Conservation (phyloP, 1,140 invertebrate species). For the Harlomillsia oculata region DNA sequence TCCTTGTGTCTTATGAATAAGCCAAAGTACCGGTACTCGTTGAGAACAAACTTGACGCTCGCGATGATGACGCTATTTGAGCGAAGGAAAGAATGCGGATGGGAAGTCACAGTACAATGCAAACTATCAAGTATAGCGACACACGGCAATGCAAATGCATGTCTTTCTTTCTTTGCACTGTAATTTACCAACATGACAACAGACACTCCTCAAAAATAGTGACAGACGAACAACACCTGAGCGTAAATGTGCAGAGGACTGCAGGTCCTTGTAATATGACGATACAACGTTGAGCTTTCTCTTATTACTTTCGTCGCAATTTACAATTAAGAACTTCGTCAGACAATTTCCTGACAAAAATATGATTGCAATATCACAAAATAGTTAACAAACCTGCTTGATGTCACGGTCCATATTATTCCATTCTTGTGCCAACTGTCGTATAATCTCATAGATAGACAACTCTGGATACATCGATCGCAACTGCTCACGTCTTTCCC, state of each 20-base stretch:
- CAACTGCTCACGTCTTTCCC: slow-evolving; percentile 35
- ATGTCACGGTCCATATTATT: slow-evolving; percentile 36
- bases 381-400: slow-evolving; percentile 30
- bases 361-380: background rate
- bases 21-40: background rate
- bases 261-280: no score
- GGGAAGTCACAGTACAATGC: no score
- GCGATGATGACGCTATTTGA: no score
- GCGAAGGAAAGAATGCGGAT: no score
- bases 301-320: background rate
- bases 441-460: slow-evolving; percentile 37
- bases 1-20: background rate
- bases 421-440: slow-evolving; percentile 36
- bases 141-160: no score
- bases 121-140: no score
- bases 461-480: slow-evolving; percentile 36
- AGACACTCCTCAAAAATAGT: background rate
- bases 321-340: background rate
- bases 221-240: no score
- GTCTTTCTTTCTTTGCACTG: background rate
- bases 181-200: background rate
- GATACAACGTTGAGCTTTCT: no score
- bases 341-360: background rate
- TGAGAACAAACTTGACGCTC: background rate
- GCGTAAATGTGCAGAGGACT: background rate